Evolutionary conservation across 2,797 vertebrate genomes (phyloP).

Genomic region (Florisuga fusca): DNA sequence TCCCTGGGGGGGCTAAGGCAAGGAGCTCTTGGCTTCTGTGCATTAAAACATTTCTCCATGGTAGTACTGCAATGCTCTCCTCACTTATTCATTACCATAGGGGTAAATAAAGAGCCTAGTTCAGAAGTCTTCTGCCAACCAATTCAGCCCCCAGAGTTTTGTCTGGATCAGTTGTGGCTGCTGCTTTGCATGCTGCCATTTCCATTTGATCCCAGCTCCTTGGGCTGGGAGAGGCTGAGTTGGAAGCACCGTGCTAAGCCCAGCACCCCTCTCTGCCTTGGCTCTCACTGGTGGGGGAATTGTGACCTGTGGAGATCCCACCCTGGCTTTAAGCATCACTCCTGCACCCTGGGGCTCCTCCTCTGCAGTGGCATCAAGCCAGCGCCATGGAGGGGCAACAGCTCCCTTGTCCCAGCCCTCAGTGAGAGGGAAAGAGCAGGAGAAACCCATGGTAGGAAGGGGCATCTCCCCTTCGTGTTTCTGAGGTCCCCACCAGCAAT

Average conservation of each 20-base stretch:
- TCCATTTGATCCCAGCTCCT: not conserved
- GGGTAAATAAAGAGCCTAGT: not conserved
- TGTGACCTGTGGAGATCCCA: not conserved
- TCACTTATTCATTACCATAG: not conserved
- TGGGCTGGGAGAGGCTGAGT: not conserved
- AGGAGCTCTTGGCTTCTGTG: not conserved
- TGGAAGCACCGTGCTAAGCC: not conserved
- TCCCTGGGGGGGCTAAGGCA: accelerated
- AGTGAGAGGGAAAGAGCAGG: not conserved
- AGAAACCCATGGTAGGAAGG: not conserved
- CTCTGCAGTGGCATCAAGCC: not conserved
- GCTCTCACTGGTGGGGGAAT: not conserved
- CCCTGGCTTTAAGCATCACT: not conserved
- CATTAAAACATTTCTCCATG: not conserved
- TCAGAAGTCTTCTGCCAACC: not conserved
- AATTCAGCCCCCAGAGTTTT: not conserved
- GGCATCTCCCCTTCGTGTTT: not conserved
- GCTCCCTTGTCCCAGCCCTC: not conserved
- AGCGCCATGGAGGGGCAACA: not conserved
- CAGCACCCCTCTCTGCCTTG: not conserved
- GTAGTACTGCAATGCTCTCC: not conserved
- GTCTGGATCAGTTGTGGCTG: not conserved
- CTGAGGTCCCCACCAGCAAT: accelerated
- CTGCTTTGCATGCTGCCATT: not conserved
- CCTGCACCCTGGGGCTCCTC: not conserved